phyloP scores from a whole-genome alignment of 2,888 invertebrate genomes.

The Smittia sp. region DNA sequence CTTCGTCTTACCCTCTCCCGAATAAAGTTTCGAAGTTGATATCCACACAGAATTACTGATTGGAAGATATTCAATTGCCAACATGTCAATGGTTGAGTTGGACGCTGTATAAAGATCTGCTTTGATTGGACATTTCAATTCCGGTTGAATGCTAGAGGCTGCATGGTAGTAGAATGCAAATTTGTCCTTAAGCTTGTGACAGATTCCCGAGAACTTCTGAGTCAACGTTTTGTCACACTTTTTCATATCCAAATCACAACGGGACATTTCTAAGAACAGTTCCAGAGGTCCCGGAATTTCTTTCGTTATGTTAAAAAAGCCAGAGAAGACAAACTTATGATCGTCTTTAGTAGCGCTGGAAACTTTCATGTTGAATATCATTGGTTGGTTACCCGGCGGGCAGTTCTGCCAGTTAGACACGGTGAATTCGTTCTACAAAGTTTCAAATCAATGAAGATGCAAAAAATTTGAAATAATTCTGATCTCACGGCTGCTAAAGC shows the following conservation, averaged over 20 bases:
- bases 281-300: background rate
- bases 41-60: background rate
- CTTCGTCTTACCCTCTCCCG: constrained; percentile 18
- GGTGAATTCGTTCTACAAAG: background rate
- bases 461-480: no score
- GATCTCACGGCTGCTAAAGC: background rate
- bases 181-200: background rate
- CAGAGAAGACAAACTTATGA: no score
- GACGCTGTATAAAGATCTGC: background rate
- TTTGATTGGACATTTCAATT: background rate
- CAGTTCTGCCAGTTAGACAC: background rate
- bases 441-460: background rate
- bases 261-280: background rate
- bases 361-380: background rate
- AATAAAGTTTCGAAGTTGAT: background rate
- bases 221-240: background rate
- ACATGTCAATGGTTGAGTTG: background rate
- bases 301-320: no score
- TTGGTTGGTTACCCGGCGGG: background rate
- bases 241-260: constrained; percentile 10
- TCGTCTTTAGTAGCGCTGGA: no score
- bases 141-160: background rate
- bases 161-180: background rate
- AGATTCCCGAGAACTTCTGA: background rate
- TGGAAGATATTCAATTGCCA: background rate